Percentiles rank a stretch among this genome's conserved stretches.
Conservation (phyloP, 2,888 invertebrate genomes). For the Xanthorhoe spadicearia region DNA sequence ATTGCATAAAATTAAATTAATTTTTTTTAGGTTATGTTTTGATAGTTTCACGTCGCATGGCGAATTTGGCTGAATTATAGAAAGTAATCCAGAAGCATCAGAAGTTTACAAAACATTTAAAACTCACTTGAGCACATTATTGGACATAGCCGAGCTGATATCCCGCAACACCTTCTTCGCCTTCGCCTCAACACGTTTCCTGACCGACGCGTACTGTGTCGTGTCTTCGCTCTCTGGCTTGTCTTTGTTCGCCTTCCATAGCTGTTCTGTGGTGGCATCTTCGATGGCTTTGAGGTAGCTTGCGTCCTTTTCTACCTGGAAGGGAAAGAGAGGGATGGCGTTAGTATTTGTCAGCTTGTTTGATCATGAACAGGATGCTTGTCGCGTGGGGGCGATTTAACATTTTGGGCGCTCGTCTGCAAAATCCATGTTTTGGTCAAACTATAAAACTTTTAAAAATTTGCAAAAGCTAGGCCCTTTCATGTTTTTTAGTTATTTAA, state of each 20-base stretch:
- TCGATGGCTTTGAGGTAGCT: slow-evolving; percentile 89
- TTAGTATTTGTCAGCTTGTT: background rate
- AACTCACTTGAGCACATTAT: slow-evolving; percentile 73
- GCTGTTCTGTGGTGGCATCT: slow-evolving; percentile 86
- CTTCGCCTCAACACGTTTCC: slow-evolving; percentile 86
- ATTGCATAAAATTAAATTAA: too few species aligned
- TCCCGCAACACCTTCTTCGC: slow-evolving; percentile 88
- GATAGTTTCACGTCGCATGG: too few species aligned
- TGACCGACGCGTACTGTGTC: slow-evolving; percentile 80
- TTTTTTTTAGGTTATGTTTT: too few species aligned
- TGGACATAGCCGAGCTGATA: slow-evolving; percentile 93
- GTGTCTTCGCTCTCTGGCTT: slow-evolving; percentile 64
- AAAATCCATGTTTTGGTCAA: too few species aligned
- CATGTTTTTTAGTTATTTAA: too few species aligned
- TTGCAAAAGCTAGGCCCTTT: too few species aligned
- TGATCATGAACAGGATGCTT: background rate
- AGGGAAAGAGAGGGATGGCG: background rate
- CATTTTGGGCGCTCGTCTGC: too few species aligned
- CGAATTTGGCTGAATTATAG: too few species aligned
- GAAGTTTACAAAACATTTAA: too few species aligned
- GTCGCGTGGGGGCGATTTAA: too few species aligned
- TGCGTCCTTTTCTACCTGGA: slow-evolving; percentile 89
- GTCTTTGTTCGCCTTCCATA: slow-evolving; percentile 66
- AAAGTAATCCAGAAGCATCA: too few species aligned
- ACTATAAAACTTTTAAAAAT: too few species aligned